A percentile compares a stretch with the other conserved stretches of the same genome.
These are phyloP conservation scores for Eupithecia centaureata DNA, from an alignment of 2,888 invertebrate species.

Conservation along the genomic window DNA sequence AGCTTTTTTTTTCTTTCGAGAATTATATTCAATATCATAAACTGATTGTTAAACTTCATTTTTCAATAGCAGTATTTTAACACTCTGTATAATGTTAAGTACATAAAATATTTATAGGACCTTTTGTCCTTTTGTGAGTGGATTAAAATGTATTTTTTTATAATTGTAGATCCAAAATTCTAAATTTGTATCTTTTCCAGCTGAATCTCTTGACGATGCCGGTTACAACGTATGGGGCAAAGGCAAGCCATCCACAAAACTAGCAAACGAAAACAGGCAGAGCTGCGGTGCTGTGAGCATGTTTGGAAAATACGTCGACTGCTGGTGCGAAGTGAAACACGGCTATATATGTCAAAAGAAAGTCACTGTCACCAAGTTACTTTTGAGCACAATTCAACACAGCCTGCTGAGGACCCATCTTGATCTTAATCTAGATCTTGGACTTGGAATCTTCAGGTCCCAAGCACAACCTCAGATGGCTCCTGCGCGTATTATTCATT, in stretches of 20 bases:
- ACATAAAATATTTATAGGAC: too few species aligned
- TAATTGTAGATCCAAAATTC: too few species aligned
- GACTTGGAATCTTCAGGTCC: not conserved
- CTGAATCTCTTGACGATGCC: not conserved
- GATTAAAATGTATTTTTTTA: too few species aligned
- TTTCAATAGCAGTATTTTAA: too few species aligned
- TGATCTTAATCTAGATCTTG: not conserved
- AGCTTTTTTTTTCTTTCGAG: too few species aligned
- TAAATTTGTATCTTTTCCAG: not conserved
- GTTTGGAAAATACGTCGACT: not conserved
- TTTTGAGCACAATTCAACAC: not conserved
- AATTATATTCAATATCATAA: too few species aligned
- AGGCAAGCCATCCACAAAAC: not conserved
- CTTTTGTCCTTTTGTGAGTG: too few species aligned
- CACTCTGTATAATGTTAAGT: too few species aligned
- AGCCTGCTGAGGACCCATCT: not conserved
- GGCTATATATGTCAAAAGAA: slow-evolving; percentile 2
- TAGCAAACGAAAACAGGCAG: not conserved
- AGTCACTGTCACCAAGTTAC: not conserved
- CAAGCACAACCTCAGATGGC: not conserved
- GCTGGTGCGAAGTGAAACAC: slow-evolving; percentile 1
- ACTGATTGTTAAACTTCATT: too few species aligned
- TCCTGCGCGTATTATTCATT: not conserved
- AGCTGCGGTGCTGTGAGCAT: slow-evolving; percentile 3
- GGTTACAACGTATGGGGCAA: slow-evolving; percentile 1